Evolutionary conservation across 2,113 vertebrate species (phyloP).

Genomic region (Leptocoma aspasia): DNA sequence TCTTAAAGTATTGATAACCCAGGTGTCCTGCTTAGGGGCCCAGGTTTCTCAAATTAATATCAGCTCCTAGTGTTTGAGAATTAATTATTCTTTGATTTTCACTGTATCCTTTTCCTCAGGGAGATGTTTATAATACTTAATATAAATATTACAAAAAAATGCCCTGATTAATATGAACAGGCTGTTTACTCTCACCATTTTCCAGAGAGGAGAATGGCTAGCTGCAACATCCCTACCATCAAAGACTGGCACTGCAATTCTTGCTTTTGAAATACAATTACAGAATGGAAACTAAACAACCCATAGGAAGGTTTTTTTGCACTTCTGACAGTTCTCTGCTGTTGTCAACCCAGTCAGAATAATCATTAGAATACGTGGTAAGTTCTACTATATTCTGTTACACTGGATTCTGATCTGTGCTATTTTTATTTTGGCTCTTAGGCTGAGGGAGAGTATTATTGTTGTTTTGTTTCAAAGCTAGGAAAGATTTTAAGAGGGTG

Average conservation of each 20-base stretch:
- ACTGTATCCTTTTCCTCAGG: background rate
- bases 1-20: background rate
- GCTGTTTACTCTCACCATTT: background rate
- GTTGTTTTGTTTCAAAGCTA: background rate
- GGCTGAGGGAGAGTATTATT: background rate
- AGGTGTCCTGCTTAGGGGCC: background rate
- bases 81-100: background rate
- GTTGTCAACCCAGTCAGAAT: background rate
- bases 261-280: background rate
- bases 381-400: background rate
- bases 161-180: rapidly evolving
- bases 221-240: background rate
- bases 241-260: background rate
- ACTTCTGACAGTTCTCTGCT: background rate
- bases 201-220: background rate
- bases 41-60: background rate
- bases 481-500: background rate
- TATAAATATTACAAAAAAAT: background rate
- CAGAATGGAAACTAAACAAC: background rate
- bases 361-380: background rate
- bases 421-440: background rate
- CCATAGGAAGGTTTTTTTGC: background rate
- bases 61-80: background rate
- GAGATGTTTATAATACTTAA: background rate
- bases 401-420: background rate